A percentile compares a stretch with the other conserved stretches of the same genome.
phyloP scores from a whole-genome alignment of 37 sponge, comb jelly and placozoan species.

The Axinella damicornis region DNA sequence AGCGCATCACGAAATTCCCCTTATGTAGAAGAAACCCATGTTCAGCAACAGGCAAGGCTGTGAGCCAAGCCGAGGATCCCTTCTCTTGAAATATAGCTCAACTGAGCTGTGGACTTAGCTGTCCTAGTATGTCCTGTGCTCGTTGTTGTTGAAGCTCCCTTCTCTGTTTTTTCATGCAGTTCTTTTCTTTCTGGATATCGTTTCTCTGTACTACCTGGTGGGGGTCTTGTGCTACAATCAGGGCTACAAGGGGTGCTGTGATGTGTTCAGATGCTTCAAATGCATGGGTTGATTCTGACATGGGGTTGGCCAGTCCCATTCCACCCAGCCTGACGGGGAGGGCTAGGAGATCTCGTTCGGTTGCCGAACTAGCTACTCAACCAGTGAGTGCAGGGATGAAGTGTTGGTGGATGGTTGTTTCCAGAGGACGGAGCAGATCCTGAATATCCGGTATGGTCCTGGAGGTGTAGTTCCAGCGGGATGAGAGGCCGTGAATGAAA shows the following conservation, averaged over 20 bases:
- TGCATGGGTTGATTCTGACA: neutral
- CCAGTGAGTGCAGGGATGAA: conserved; percentile 18
- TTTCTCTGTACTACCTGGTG: neutral
- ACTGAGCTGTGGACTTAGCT: neutral
- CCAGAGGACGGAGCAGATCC: conserved; percentile 42
- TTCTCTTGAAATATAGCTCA: neutral
- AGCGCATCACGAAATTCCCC: conserved; percentile 36
- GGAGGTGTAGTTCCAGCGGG: conserved; percentile 11
- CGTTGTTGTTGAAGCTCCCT: neutral
- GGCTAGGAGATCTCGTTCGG: conserved; percentile 11
- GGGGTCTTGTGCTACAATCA: neutral
- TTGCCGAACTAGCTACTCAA: neutral
- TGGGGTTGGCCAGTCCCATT: neutral
- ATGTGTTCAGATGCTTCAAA: neutral
- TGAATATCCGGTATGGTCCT: conserved; percentile 36
- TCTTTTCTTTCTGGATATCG: conserved; percentile 1
- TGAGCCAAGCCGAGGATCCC: conserved; percentile 20
- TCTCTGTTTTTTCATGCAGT: neutral
- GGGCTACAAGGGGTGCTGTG: neutral
- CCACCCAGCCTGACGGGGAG: conserved; percentile 3
- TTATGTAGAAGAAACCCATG: conserved; percentile 30
- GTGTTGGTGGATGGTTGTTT: conserved; percentile 6
- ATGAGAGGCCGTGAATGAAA: conserved; percentile 8
- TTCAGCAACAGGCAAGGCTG: conserved; percentile 6
- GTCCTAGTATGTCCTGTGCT: neutral